These are phyloP conservation scores for Catajapyx aquilonaris DNA, from an alignment of 1,140 invertebrate genomes.

Conservation along the genomic window DNA sequence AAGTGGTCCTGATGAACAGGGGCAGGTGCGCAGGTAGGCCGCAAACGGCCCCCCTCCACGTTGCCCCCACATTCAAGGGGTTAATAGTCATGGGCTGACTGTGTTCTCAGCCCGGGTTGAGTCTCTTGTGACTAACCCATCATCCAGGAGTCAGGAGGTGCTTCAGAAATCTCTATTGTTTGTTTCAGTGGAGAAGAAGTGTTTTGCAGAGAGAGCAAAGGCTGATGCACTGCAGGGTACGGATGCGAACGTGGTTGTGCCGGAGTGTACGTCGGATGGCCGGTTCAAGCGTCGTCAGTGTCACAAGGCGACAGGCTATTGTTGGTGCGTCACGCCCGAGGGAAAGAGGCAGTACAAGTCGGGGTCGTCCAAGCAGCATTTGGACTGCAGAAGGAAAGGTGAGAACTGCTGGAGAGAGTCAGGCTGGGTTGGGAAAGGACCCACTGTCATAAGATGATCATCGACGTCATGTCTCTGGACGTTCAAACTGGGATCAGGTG, in stretches of 20 bases:
- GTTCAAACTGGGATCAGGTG: too few species aligned
- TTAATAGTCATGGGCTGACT: too few species aligned
- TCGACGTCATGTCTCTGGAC: too few species aligned
- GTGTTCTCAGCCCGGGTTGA: too few species aligned
- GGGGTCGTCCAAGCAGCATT: conserved; percentile 18
- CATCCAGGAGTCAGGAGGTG: conserved; percentile 9
- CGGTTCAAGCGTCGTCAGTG: conserved; percentile 67
- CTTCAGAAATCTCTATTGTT: conserved; percentile 15
- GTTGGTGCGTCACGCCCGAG: conserved; percentile 63
- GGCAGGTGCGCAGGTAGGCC: conserved; percentile 11
- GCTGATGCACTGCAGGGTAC: conserved; percentile 13
- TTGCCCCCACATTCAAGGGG: too few species aligned
- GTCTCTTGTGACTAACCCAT: too few species aligned
- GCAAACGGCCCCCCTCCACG: too few species aligned
- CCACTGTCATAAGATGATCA: too few species aligned
- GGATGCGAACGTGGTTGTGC: conserved; percentile 19
- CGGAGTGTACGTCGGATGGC: conserved; percentile 56
- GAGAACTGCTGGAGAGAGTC: too few species aligned
- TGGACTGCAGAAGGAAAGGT: conserved; percentile 17
- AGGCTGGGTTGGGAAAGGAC: too few species aligned
- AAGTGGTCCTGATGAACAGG: background rate
- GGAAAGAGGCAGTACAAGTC: too few species aligned
- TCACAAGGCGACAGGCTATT: conserved; percentile 46
- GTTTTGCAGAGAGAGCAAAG: background rate
- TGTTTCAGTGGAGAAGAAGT: too few species aligned